Evolutionary conservation across 2,888 invertebrate genomes (phyloP).

Genomic region (Chelonus formosanus): DNA sequence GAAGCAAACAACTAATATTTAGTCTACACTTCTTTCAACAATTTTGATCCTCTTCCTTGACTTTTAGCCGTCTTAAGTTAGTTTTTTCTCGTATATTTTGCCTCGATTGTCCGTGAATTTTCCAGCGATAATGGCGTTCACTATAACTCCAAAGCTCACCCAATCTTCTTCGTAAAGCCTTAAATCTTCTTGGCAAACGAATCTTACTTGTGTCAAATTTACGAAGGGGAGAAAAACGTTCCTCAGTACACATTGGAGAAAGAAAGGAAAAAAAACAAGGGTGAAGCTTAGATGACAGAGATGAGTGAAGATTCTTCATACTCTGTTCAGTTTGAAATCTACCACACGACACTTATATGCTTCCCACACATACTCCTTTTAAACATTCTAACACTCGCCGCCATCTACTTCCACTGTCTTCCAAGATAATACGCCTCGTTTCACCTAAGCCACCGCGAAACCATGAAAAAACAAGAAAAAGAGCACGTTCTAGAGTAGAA

Average conservation of each 20-base stretch:
- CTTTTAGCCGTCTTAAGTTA: background rate
- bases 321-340: too few species aligned
- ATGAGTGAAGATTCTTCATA: constrained; percentile 27
- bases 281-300: constrained; percentile 12
- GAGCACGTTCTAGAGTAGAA: constrained; percentile 13
- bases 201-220: constrained; percentile 31
- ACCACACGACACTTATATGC: too few species aligned
- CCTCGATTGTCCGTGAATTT: constrained; percentile 7
- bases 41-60: constrained; percentile 4
- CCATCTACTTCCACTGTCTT: constrained; percentile 16
- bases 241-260: constrained; percentile 14
- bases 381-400: too few species aligned
- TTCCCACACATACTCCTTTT: too few species aligned
- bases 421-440: constrained; percentile 42
- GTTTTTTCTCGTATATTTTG: background rate
- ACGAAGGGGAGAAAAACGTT: background rate
- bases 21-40: constrained; percentile 9
- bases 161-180: constrained; percentile 8
- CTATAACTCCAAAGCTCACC: constrained; percentile 2
- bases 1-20: constrained; percentile 21
- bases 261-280: constrained; percentile 2
- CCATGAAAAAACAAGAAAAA: constrained; percentile 27
- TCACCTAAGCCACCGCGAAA: constrained; percentile 38
- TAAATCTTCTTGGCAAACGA: constrained; percentile 26
- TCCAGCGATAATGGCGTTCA: constrained; percentile 18